Evolutionary conservation across 2,888 invertebrate species (phyloP).

Genomic region (Mycogona germanica): DNA sequence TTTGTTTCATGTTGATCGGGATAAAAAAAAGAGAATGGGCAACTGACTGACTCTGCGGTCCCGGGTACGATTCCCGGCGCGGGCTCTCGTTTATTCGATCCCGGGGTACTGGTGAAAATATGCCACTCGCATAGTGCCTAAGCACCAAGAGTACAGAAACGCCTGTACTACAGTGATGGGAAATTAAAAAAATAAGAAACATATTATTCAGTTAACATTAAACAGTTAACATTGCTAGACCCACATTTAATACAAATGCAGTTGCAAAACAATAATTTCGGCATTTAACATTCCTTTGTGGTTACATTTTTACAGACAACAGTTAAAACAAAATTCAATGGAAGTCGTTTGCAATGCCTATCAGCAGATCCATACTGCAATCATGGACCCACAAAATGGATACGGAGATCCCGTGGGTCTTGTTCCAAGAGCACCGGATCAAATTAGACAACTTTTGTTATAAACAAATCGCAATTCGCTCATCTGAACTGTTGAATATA

Average conservation of each 20-base stretch:
- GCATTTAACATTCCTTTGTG: too few species aligned
- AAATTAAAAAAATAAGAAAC: neutral
- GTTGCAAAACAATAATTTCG: too few species aligned
- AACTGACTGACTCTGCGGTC: too few species aligned
- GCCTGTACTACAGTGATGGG: too few species aligned
- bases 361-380: constrained; percentile 37
- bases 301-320: constrained; percentile 26
- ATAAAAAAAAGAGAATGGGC: too few species aligned
- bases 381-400: constrained; percentile 31
- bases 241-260: too few species aligned
- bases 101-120: too few species aligned
- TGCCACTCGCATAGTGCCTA: too few species aligned
- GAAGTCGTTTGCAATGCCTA: constrained; percentile 82
- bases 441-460: constrained; percentile 32
- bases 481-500: neutral
- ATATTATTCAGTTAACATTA: neutral
- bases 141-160: too few species aligned
- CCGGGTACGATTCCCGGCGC: too few species aligned
- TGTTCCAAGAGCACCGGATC: constrained; percentile 35
- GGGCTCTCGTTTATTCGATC: too few species aligned
- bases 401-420: constrained; percentile 32
- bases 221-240: neutral
- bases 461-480: neutral
- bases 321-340: constrained; percentile 59
- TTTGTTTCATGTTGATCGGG: too few species aligned